Evolutionary conservation across 2,113 vertebrate species (phyloP), one percentile per base, ranked within the genome.

Genomic region (Pedionomus torquatus): DNA sequence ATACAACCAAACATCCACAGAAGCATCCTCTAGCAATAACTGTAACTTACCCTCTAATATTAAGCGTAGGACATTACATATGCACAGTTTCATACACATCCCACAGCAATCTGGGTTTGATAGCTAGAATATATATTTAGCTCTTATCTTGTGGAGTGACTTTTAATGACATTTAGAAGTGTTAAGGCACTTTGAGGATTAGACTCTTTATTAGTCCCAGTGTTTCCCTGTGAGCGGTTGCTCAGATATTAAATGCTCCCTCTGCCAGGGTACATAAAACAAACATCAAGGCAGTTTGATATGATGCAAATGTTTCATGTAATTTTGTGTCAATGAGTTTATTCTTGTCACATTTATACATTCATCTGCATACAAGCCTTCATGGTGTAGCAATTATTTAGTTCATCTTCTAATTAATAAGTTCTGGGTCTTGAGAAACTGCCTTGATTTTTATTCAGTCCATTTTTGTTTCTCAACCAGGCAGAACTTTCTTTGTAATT

Each of bases 81-180:
- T 24, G 28, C 80, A 30, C n/a, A 66, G 58, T 75, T 93, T 68
- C 68, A 5, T 17, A 74, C 69, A 13, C 86, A 66, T 55, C 91
- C 91, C 94, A 75, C 91, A 87, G 80, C 69, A 78, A 81, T 64
- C 68, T 39, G 86, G 46, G 21, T 2, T 54, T 81, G 49, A 89
- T 26, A 84, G 51, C 68, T 72, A 37, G 51, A 66, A 75, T 66
- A 33, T 41, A 46, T 48, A 89, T 94, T 91, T 79, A 92, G 72
- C 70, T 72, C 60, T 90, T 54, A 78, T 63, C 86, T 83, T 7
- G 17, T 64, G 39, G 48, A 87, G 51, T 91, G 91, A 96, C 91
- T 97, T 97, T 94, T 94, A 96, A 94, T 96, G 91, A 89, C 87
- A 87, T 96, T 95, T 97, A 43, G 33, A 81, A 92, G 80, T 21